These are phyloP conservation scores for Cantharis lateralis DNA, from an alignment of 2,888 invertebrate species.

Conservation along the genomic window DNA sequence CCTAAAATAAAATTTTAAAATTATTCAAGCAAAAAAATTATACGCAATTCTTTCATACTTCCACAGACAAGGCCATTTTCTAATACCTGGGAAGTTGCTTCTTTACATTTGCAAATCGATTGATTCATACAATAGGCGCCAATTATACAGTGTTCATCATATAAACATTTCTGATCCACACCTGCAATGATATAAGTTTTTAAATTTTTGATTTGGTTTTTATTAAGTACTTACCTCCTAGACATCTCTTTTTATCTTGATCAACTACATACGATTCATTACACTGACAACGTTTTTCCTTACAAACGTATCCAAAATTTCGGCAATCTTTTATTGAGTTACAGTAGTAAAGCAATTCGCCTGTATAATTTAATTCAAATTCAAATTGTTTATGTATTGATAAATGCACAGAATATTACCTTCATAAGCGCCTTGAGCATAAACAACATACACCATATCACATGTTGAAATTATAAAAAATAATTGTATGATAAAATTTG, in stretches of 20 bases:
- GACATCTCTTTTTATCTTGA: conserved; percentile 45
- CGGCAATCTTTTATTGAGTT: conserved; percentile 44
- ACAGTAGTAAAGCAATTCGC: conserved; percentile 43
- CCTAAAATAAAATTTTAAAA: background rate
- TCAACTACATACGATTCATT: conserved; percentile 45
- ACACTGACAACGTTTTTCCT: conserved; percentile 52
- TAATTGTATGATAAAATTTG: background rate
- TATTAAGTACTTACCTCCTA: conserved; percentile 44
- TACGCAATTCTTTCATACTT: conserved; percentile 32
- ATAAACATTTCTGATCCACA: conserved; percentile 50
- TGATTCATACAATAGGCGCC: conserved; percentile 53
- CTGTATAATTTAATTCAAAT: conserved; percentile 14
- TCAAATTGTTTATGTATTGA: background rate
- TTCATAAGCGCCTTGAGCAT: background rate
- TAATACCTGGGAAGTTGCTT: conserved; percentile 39
- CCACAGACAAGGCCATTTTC: conserved; percentile 47
- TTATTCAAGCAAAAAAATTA: background rate
- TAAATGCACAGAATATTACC: background rate
- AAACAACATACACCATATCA: background rate
- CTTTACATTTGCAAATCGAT: conserved; percentile 51
- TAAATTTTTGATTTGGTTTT: background rate
- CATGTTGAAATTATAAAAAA: conserved; percentile 1
- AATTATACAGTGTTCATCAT: conserved; percentile 54
- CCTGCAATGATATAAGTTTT: conserved; percentile 38
- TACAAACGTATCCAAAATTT: conserved; percentile 50